Conservation (phyloP, 2,888 invertebrate genomes). For the Bellardia bayeri region DNA sequence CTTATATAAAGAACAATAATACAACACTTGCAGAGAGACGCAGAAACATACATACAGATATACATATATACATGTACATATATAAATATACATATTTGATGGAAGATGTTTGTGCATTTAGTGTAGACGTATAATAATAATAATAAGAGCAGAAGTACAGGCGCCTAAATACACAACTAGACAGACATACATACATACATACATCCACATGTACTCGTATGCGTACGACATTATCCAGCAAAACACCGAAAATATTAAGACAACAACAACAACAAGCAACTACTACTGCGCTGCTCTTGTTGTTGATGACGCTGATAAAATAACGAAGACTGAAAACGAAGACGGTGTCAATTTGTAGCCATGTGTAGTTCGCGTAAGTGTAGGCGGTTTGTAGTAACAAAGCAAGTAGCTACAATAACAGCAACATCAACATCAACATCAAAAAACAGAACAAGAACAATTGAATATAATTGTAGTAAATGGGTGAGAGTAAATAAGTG, state of each 20-base stretch:
- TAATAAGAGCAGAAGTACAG: conserved; percentile 5
- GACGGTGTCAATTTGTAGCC: conserved; percentile 33
- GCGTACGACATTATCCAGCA: neutral
- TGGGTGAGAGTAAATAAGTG: neutral
- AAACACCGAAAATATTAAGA: conserved; percentile 32
- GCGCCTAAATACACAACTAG: neutral
- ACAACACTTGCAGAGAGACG: conserved; percentile 6
- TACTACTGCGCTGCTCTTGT: conserved; percentile 13
- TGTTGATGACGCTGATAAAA: neutral
- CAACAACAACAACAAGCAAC: conserved; percentile 37
- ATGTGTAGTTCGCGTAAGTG: neutral
- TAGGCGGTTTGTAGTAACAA: conserved; percentile 13
- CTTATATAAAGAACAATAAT: conserved; percentile 54
- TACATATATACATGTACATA: neutral
- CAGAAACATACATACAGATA: neutral
- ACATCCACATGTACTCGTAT: too few relatives aligned
- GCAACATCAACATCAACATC: conserved; percentile 22
- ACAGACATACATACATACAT: conserved; percentile 15
- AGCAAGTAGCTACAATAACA: conserved; percentile 39
- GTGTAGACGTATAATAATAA: conserved; percentile 18
- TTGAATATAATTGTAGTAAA: conserved; percentile 42
- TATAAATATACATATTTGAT: neutral
- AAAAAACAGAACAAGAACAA: conserved; percentile 43
- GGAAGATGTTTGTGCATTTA: neutral
- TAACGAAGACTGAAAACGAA: conserved; percentile 46